A percentile compares a stretch with the other conserved stretches of the same genome.
phyloP scores from a whole-genome alignment of 2,888 invertebrate species.

The Aricia artaxerxes region DNA sequence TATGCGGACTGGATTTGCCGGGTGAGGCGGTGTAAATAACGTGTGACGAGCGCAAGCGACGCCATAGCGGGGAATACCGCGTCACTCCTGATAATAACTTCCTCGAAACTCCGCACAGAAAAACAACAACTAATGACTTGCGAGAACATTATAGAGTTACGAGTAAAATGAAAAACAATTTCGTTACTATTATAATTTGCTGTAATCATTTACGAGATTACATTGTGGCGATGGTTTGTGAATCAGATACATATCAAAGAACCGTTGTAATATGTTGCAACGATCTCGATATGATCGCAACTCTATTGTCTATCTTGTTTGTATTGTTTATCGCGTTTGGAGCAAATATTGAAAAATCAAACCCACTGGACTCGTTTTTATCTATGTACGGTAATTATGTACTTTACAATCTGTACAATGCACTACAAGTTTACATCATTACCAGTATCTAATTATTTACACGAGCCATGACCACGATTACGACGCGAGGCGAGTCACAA shows the following conservation, averaged over 20 bases:
- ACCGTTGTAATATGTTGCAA: slow-evolving; percentile 12
- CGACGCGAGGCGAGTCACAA: not conserved
- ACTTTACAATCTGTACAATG: not conserved
- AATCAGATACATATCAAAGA: slow-evolving; percentile 5
- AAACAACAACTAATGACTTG: slow-evolving; percentile 30
- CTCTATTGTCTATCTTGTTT: slow-evolving; percentile 21
- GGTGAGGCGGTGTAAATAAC: slow-evolving; percentile 50
- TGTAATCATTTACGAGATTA: not conserved
- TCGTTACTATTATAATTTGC: not conserved
- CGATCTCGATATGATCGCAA: slow-evolving; percentile 3
- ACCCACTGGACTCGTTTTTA: slow-evolving; percentile 31
- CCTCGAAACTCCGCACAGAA: slow-evolving; percentile 40
- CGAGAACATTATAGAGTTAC: slow-evolving; percentile 12
- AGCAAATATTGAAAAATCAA: slow-evolving; percentile 28
- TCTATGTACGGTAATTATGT: slow-evolving; percentile 5
- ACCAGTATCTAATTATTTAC: not conserved
- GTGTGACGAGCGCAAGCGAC: slow-evolving; percentile 48
- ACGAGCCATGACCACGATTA: too few species aligned
- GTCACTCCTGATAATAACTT: slow-evolving; percentile 54
- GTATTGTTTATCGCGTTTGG: slow-evolving; percentile 18
- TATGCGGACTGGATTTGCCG: slow-evolving; percentile 53
- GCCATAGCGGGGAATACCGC: slow-evolving; percentile 62
- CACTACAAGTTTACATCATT: not conserved
- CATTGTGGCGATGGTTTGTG: not conserved
- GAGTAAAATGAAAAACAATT: slow-evolving; percentile 10